These are phyloP conservation scores for Apodemia hepburni DNA, from an alignment of 2,888 invertebrate genomes.

Conservation along the genomic window DNA sequence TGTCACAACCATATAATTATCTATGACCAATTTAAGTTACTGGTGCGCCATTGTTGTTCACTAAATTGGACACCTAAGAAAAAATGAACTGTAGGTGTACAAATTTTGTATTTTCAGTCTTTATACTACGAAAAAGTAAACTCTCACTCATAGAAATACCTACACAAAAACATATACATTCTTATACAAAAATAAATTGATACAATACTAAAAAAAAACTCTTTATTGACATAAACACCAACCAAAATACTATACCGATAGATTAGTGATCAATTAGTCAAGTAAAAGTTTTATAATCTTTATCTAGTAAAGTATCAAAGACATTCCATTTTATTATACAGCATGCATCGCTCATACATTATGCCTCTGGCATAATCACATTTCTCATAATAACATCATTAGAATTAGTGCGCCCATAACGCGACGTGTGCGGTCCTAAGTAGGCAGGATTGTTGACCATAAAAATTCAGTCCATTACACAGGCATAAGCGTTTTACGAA, in stretches of 20 bases:
- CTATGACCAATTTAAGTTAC: no score
- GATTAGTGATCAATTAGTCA: not conserved
- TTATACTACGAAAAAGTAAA: no score
- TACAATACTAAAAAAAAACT: no score
- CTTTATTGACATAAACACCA: no score
- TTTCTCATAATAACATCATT: constrained; percentile 77
- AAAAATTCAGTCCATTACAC: constrained; percentile 25
- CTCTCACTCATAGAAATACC: no score
- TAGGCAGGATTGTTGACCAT: constrained; percentile 33
- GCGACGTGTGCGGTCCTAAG: constrained; percentile 65
- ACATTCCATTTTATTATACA: constrained; percentile 29
- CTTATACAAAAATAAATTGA: no score
- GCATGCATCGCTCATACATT: constrained; percentile 67
- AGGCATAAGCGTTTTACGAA: constrained; percentile 30
- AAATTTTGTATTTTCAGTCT: no score
- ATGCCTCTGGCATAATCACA: constrained; percentile 71
- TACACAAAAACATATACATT: no score
- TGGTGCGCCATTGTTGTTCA: no score
- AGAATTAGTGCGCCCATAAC: constrained; percentile 68
- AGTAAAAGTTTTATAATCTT: not conserved
- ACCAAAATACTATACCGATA: not conserved
- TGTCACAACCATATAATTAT: no score
- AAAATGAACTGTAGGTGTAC: no score
- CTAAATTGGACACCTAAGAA: no score
- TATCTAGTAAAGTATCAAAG: constrained; percentile 45